Percentiles rank a stretch among this genome's conserved stretches.
Conservation (phyloP, 2,113 vertebrate species). For the Rhineura floridana region DNA sequence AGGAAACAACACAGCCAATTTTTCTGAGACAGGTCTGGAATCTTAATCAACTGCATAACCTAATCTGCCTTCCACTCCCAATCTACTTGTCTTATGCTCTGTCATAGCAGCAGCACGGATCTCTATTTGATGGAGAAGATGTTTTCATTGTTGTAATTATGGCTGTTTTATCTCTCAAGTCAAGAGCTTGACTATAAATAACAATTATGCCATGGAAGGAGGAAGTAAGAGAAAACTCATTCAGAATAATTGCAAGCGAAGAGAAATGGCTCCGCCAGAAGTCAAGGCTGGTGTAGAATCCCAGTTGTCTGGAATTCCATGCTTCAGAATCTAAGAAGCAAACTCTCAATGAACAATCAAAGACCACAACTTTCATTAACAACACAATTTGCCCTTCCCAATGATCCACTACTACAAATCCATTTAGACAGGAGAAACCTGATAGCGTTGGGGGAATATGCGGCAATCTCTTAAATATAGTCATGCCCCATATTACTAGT, state of each 20-base stretch:
- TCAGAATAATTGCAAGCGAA: background rate
- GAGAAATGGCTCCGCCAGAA: background rate
- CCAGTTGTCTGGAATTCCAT: background rate
- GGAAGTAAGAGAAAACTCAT: background rate
- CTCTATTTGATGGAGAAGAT: background rate
- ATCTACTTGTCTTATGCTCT: background rate
- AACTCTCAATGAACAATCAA: background rate
- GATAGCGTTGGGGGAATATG: background rate
- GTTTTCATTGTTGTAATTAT: background rate
- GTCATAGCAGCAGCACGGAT: background rate
- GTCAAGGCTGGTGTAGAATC: background rate
- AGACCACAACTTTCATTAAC: background rate
- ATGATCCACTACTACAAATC: background rate
- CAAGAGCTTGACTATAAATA: constrained; percentile 17
- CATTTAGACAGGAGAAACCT: background rate
- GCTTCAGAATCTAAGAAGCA: background rate
- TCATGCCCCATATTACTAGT: background rate
- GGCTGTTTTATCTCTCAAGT: constrained; percentile 5
- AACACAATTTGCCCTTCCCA: background rate
- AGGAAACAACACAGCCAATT: background rate
- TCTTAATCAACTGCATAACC: constrained; percentile 19
- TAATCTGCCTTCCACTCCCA: constrained; percentile 18
- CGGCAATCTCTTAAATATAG: background rate
- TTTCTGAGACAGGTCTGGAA: background rate
- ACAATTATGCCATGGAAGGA: background rate